phyloP scores from a whole-genome alignment of 2,113 vertebrate genomes.

The Ictidomys tridecemlineatus region DNA sequence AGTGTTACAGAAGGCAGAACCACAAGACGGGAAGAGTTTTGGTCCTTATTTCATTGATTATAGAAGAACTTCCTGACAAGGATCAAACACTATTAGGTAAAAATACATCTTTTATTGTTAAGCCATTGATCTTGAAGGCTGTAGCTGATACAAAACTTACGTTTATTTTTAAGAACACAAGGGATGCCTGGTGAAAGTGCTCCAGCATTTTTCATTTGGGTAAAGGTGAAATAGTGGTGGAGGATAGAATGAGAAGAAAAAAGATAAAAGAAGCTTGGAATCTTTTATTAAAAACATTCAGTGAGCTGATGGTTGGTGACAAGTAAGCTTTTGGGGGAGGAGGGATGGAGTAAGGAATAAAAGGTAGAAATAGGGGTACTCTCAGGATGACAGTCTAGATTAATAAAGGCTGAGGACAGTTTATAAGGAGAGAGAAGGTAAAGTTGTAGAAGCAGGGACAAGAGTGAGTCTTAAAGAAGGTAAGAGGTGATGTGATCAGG shows the following conservation, averaged over 20 bases:
- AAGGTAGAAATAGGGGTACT: no score
- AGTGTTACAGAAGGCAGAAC: neutral
- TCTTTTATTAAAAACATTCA: neutral
- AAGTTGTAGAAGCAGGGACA: neutral
- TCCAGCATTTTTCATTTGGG: neutral
- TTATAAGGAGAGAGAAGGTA: neutral
- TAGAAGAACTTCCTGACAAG: neutral
- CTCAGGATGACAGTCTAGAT: neutral
- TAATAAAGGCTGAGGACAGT: neutral
- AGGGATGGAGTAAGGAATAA: neutral
- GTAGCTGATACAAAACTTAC: neutral
- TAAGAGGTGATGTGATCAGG: neutral
- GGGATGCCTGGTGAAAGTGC: neutral
- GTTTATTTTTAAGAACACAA: neutral
- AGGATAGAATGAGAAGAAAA: neutral
- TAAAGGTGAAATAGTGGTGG: neutral
- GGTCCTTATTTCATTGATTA: neutral
- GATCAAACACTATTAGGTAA: neutral
- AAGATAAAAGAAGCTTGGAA: neutral
- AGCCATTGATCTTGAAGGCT: neutral
- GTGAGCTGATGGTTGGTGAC: neutral
- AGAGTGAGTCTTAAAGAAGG: neutral
- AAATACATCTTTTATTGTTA: neutral
- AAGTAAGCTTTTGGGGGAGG: neutral
- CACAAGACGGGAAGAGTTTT: neutral